Evolutionary conservation across 2,888 invertebrate genomes (phyloP).

Genomic region (Macrophya alboannulata): DNA sequence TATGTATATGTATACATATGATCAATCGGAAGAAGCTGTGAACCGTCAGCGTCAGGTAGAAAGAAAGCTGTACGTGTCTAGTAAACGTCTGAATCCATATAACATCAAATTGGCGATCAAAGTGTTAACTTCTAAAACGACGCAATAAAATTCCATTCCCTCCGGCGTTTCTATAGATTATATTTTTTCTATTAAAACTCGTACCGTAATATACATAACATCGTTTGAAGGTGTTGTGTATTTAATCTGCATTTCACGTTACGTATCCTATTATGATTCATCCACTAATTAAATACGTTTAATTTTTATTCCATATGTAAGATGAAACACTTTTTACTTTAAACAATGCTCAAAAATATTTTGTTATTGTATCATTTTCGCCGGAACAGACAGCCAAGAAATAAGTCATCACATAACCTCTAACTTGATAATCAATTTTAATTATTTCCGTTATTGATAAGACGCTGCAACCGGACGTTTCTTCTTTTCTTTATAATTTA

Average conservation of each 20-base stretch:
- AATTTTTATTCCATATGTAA: neutral
- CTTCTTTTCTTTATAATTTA: neutral
- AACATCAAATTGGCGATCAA: neutral
- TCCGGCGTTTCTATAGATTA: neutral
- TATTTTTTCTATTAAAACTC: neutral
- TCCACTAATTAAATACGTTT: neutral
- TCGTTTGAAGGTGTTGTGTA: neutral
- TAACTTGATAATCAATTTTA: neutral
- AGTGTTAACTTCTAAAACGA: neutral
- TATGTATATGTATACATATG: too few species aligned
- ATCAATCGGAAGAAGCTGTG: neutral
- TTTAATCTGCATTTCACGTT: neutral
- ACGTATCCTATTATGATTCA: neutral
- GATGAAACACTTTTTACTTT: neutral
- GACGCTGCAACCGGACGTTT: neutral
- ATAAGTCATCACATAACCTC: constrained; percentile 19
- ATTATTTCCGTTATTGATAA: neutral
- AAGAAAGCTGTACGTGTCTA: neutral
- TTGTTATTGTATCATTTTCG: neutral
- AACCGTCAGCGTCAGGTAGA: neutral
- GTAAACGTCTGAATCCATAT: neutral
- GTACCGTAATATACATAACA: too few species aligned
- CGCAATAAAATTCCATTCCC: neutral
- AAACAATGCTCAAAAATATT: too few species aligned
- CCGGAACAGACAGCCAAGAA: neutral